A percentile compares a stretch with the other conserved stretches of the same genome.
Evolutionary conservation across 2,888 invertebrate genomes (phyloP).

Genomic region (Saturnia japonica): DNA sequence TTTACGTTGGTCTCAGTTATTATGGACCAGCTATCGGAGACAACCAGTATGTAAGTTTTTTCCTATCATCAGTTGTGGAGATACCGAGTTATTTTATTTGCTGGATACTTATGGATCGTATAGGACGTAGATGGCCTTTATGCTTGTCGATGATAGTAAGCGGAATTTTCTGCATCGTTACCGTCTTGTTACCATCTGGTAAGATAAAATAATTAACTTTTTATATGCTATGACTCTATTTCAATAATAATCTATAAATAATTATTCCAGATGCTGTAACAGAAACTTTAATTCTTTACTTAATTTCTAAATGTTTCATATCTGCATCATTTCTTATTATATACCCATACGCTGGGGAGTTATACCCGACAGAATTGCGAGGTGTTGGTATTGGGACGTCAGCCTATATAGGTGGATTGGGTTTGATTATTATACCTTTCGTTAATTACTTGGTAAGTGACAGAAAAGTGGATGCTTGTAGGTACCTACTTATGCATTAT

Average conservation of each 20-base stretch:
- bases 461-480: no score
- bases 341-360: constrained; percentile 95
- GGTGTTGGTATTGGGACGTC: constrained; percentile 95
- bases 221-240: not conserved
- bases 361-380: constrained; percentile 94
- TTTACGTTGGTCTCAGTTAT: constrained; percentile 95
- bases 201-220: constrained; percentile 33
- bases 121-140: constrained; percentile 94
- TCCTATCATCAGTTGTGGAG: constrained; percentile 93
- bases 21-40: constrained; percentile 94
- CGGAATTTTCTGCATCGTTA: constrained; percentile 92
- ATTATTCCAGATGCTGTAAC: constrained; percentile 85
- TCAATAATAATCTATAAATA: constrained; percentile 13
- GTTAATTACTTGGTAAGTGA: constrained; percentile 92
- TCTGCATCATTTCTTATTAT: constrained; percentile 95
- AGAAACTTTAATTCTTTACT: constrained; percentile 88
- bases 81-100: constrained; percentile 94
- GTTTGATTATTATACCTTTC: constrained; percentile 94
- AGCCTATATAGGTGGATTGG: constrained; percentile 94
- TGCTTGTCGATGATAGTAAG: constrained; percentile 92
- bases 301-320: constrained; percentile 93
- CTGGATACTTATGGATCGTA: constrained; percentile 94
- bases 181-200: constrained; percentile 91
- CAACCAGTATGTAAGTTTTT: constrained; percentile 94
- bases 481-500: no score